Conservation (phyloP, 2,113 vertebrate genomes). For the Aythya baeri region DNA sequence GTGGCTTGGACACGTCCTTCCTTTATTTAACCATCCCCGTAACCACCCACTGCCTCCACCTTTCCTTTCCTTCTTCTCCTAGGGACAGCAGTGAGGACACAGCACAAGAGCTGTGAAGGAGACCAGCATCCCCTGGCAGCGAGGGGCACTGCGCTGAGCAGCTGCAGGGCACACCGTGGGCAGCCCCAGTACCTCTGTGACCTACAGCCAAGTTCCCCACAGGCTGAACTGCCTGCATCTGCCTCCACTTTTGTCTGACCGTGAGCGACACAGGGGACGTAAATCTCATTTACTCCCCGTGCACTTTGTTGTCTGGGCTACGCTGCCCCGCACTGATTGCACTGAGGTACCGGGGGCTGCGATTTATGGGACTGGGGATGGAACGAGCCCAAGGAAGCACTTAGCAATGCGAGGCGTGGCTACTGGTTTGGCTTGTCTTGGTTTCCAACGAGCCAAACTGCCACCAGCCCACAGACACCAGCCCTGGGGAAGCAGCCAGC, state of each 20-base stretch:
- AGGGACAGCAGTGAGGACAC: accelerated
- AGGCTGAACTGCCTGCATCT: neutral
- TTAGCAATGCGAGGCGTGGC: neutral
- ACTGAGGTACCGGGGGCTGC: neutral
- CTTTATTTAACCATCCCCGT: neutral
- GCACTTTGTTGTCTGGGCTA: accelerated
- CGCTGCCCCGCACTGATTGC: accelerated
- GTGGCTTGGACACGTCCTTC: neutral
- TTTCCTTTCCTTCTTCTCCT: neutral
- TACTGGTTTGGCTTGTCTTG: neutral
- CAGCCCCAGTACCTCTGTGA: neutral
- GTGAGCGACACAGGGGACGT: accelerated
- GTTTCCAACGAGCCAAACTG: neutral
- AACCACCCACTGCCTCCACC: neutral
- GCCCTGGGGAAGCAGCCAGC: neutral
- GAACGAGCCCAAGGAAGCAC: neutral
- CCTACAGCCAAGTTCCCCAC: accelerated
- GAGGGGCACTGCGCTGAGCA: neutral
- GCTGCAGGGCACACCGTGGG: accelerated
- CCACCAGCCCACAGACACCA: accelerated
- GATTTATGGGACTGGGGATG: neutral
- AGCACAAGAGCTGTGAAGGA: neutral
- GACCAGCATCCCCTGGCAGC: neutral
- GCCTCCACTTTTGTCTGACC: neutral
- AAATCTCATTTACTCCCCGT: neutral